These are phyloP conservation scores for Aspidoscelis tigris DNA, from an alignment of 2,113 vertebrate species.

Conservation along the genomic window DNA sequence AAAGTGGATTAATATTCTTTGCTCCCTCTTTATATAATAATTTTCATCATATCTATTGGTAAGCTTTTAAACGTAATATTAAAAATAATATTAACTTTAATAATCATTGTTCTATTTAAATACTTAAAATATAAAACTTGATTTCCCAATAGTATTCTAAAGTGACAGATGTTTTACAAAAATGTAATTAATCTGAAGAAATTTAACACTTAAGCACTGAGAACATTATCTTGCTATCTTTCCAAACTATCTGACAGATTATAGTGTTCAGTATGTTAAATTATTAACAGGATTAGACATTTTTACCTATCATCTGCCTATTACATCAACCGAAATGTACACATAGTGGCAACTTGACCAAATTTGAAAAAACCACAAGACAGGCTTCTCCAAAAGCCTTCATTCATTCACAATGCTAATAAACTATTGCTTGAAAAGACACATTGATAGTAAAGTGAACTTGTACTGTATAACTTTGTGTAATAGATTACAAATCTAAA, in stretches of 20 bases:
- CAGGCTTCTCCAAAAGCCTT: neutral
- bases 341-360: neutral
- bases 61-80: neutral
- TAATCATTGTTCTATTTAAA: neutral
- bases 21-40: slow-evolving; percentile 4
- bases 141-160: slow-evolving; percentile 3
- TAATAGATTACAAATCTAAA: no score
- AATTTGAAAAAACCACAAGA: neutral
- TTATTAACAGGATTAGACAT: neutral
- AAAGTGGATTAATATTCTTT: slow-evolving; percentile 1
- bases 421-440: no score
- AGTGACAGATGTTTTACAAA: neutral
- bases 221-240: neutral
- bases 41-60: neutral
- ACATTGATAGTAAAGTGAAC: neutral
- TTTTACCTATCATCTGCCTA: no score
- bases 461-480: neutral
- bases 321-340: no score
- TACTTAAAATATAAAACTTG: neutral
- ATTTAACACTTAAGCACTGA: neutral
- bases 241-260: neutral
- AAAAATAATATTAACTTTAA: no score
- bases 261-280: no score
- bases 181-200: neutral
- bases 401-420: neutral